A percentile compares a stretch with the other conserved stretches of the same genome.
These are phyloP conservation scores for Chorisops tibialis DNA, from an alignment of 2,888 invertebrate genomes.

Conservation along the genomic window DNA sequence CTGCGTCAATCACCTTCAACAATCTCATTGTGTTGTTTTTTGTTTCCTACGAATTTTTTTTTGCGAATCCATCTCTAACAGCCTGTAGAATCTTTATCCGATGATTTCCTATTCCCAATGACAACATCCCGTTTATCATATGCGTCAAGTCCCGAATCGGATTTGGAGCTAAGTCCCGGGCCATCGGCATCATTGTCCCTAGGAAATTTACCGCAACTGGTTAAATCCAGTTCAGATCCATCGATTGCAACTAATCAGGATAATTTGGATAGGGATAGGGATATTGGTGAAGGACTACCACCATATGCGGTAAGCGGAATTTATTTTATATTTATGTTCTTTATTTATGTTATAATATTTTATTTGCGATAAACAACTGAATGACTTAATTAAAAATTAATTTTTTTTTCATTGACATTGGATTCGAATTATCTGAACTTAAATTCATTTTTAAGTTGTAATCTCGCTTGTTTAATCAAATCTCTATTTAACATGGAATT, in stretches of 20 bases:
- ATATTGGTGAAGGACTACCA: conserved; percentile 63
- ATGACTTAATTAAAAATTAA: too few species aligned
- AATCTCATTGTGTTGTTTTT: not conserved
- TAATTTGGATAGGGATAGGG: conserved; percentile 67
- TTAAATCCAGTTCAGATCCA: conserved; percentile 88
- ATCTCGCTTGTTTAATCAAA: too few species aligned
- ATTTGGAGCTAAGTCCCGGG: conserved; percentile 81
- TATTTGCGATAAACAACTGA: too few species aligned
- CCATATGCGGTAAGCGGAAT: conserved; percentile 74
- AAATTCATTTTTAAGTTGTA: too few species aligned
- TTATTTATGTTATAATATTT: too few species aligned
- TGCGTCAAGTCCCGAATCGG: conserved; percentile 94
- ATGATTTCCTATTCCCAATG: conserved; percentile 99
- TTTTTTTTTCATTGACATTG: too few species aligned
- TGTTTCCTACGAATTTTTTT: not conserved
- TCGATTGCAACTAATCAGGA: conserved; percentile 92
- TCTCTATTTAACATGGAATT: too few species aligned
- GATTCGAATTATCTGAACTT: too few species aligned
- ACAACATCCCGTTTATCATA: conserved; percentile 90
- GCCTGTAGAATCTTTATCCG: conserved; percentile 95
- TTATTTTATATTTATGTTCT: conserved; percentile 7
- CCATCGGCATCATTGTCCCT: conserved; percentile 60
- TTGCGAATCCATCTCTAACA: conserved; percentile 49
- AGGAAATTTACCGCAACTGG: conserved; percentile 60
- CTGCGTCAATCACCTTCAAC: conserved; percentile 16